Percentiles rank a stretch among this genome's conserved stretches.
These are phyloP conservation scores for Cynoglossus semilaevis DNA, from an alignment of 2,113 vertebrate genomes.

Conservation along the genomic window DNA sequence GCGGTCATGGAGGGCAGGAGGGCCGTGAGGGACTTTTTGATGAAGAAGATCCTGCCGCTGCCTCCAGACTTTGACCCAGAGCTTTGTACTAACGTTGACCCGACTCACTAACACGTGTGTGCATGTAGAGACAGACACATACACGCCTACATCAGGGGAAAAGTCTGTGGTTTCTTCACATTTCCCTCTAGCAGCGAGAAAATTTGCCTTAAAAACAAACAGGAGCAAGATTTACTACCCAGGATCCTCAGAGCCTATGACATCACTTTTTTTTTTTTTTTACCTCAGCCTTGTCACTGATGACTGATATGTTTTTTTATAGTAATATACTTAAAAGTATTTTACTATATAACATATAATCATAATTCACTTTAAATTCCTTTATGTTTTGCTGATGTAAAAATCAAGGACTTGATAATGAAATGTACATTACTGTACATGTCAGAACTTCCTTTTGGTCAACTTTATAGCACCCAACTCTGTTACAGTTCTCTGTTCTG, in stretches of 20 bases:
- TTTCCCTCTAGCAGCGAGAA: constrained; percentile 15
- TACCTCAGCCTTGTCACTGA: constrained; percentile 36
- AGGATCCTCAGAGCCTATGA: constrained; percentile 39
- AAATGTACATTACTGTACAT: too few species aligned
- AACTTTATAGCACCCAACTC: too few species aligned
- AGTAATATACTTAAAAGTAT: too few species aligned
- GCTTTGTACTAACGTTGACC: too few species aligned
- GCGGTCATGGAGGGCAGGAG: constrained; percentile 26
- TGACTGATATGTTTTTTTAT: background rate
- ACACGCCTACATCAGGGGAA: constrained; percentile 17
- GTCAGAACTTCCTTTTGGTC: too few species aligned
- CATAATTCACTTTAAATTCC: too few species aligned
- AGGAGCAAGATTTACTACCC: constrained; percentile 19
- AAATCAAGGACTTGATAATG: too few species aligned
- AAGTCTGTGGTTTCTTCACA: background rate
- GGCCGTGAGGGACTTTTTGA: background rate
- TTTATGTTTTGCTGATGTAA: too few species aligned
- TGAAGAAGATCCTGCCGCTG: constrained; percentile 27
- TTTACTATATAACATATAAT: too few species aligned
- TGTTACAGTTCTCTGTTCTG: background rate
- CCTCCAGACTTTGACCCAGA: constrained; percentile 12
- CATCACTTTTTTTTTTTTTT: background rate
- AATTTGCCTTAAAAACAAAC: constrained; percentile 67
- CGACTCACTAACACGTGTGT: background rate
- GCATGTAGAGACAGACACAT: constrained; percentile 5